These are phyloP conservation scores for Cheilosia scutellata DNA, from an alignment of 2,888 invertebrate species.

Conservation along the genomic window DNA sequence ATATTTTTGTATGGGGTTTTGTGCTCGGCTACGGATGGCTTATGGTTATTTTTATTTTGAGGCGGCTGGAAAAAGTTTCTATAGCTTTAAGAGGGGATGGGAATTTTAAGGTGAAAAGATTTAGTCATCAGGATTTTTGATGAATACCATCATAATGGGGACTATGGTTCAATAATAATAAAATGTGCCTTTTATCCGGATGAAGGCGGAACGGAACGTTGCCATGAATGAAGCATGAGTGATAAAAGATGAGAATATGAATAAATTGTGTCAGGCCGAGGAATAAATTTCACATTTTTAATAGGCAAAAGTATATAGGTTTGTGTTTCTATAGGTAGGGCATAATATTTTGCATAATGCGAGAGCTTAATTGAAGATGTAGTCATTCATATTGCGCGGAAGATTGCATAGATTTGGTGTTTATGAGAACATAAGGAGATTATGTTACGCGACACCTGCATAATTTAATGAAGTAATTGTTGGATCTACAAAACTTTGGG, in stretches of 20 bases:
- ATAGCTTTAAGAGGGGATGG: not conserved
- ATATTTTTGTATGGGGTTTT: slow-evolving; percentile 69
- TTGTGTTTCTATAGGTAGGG: not conserved
- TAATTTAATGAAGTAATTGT: too few relatives aligned
- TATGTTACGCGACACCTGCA: too few relatives aligned
- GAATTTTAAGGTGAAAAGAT: slow-evolving; percentile 49
- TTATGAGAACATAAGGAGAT: too few relatives aligned
- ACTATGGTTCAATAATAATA: slow-evolving; percentile 72
- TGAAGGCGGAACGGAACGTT: slow-evolving; percentile 5
- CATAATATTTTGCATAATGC: not conserved
- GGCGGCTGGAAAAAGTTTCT: slow-evolving; percentile 16
- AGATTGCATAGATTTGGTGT: too few relatives aligned
- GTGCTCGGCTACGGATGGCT: slow-evolving; percentile 26
- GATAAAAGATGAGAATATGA: not conserved
- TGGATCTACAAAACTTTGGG: too few relatives aligned
- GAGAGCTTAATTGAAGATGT: not conserved
- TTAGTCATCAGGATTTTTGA: slow-evolving; percentile 48
- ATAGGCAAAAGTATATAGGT: not conserved
- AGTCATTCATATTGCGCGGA: not conserved
- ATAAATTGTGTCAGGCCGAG: not conserved
- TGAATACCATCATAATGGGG: slow-evolving; percentile 59
- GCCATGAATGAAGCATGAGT: slow-evolving; percentile 19
- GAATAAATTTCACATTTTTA: not conserved
- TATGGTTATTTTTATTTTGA: slow-evolving; percentile 5
- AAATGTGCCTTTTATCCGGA: slow-evolving; percentile 32